Evolutionary conservation across 2,113 vertebrate species (phyloP), one percentile per base, ranked within the genome.

Genomic region (Syngnathus floridae): DNA sequence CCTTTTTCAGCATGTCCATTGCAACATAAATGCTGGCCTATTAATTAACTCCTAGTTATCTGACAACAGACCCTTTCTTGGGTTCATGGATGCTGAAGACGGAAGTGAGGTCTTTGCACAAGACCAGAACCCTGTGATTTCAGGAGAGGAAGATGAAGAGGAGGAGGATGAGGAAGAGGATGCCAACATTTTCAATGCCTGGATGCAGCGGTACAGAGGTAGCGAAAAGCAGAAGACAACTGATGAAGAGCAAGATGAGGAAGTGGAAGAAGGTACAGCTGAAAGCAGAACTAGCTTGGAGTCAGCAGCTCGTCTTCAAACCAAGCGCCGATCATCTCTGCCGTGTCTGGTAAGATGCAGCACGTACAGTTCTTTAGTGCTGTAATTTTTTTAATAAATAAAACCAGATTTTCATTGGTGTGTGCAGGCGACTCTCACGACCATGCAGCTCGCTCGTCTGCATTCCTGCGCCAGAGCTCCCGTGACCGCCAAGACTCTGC

Each of bases 281-380:
- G 83, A 86, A 19, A 84, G 82, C 52, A 88, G 86, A 71, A 41
- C 69, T 71, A 73, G 82, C 48, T 70, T 78, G 41, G 59, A 57
- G 70, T 35, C 71, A 0, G n/a, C n/a, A n/a, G 51, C 75, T 6
- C 77, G 19, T 16, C 54, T 60, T 0, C 72, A 84, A 10, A 46
- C 45, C 1, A 84, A 86, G 74, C 92, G 94, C 69, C 90, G 95
- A 69, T 88, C 92, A 4, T 96, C 94, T 1, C 88, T 97, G 67
- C 92, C 92, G 1, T 91, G 90, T 66, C 91, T 87, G 83, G 95
- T 98, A 88, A 91, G 1, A 4, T 43, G 92, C 19, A 26, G 22
- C 40, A 11, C 8, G 5, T 21, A 12, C 21, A 62, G 4, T 54
- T 41, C 43, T 46, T 16, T 1, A 5, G 14, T 46, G 43, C 43